Conservation (phyloP, 1,140 invertebrate species). For the Harlomillsia oculata region DNA sequence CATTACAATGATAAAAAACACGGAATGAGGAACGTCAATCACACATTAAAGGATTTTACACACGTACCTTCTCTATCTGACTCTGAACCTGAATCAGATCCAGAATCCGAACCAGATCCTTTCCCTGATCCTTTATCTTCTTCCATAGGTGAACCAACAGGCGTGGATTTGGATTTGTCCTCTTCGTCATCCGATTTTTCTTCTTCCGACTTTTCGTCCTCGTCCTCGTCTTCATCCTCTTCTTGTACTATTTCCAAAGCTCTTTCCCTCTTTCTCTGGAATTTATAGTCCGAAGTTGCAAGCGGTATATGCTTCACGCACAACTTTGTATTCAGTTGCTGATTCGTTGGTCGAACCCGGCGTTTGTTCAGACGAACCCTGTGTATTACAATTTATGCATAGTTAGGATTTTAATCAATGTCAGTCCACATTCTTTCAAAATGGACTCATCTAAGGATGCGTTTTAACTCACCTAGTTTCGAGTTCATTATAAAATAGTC, state of each 20-base stretch:
- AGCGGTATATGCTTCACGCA: slow-evolving; percentile 83
- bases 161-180: neutral
- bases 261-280: slow-evolving; percentile 73
- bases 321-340: slow-evolving; percentile 65
- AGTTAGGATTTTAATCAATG: neutral
- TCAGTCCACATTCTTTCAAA: too few relatives aligned
- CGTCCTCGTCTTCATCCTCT: slow-evolving; percentile 45
- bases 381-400: too few relatives aligned
- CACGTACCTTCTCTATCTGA: slow-evolving; percentile 19
- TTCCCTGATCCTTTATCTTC: slow-evolving; percentile 33
- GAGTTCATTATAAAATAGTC: slow-evolving; percentile 92
- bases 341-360: slow-evolving; percentile 38
- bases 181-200: slow-evolving; percentile 24
- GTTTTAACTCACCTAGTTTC: slow-evolving; percentile 60
- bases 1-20: too few relatives aligned
- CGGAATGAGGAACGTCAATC: too few relatives aligned
- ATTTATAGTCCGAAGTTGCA: slow-evolving; percentile 72
- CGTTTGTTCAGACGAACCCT: slow-evolving; percentile 52
- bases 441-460: too few relatives aligned
- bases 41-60: neutral
- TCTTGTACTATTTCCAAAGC: slow-evolving; percentile 74
- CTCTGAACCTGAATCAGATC: slow-evolving; percentile 23
- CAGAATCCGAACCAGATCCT: slow-evolving; percentile 22
- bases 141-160: neutral
- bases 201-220: slow-evolving; percentile 23